Evolutionary conservation across 2,797 vertebrate species (phyloP).

Genomic region (Orientallactaga sibirica): DNA sequence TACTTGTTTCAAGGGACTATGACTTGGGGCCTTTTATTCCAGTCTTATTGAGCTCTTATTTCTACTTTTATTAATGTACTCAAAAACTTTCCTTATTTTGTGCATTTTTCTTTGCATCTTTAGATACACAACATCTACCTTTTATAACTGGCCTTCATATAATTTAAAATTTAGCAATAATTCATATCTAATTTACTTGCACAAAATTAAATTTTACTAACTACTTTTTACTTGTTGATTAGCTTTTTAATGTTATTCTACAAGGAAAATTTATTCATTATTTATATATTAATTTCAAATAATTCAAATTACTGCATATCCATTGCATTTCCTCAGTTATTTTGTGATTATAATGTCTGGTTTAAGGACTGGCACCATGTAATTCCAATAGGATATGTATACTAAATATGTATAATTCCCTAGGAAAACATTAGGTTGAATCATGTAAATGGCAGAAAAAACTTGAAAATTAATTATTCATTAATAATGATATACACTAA

Average conservation of each 20-base stretch:
- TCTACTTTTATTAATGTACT: neutral
- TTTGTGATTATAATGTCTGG: neutral
- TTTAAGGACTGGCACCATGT: neutral
- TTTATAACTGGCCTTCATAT: neutral
- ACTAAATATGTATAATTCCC: neutral
- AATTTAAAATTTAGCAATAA: neutral
- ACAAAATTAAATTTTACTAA: neutral
- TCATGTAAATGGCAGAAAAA: conserved; percentile 37
- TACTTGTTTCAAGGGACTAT: neutral
- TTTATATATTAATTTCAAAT: conserved; percentile 28
- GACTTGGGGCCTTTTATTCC: neutral
- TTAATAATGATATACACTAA: neutral
- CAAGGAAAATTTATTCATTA: neutral
- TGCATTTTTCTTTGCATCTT: neutral
- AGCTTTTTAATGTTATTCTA: neutral
- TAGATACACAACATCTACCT: neutral
- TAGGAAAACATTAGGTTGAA: conserved; percentile 22
- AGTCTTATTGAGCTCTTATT: neutral
- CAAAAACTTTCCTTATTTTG: neutral
- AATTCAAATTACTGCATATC: neutral
- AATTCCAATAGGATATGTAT: neutral
- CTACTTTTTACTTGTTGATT: neutral
- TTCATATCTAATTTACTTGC: neutral
- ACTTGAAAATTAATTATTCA: conserved; percentile 26
- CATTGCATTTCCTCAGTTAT: neutral